A percentile compares a stretch with the other conserved stretches of the same genome.
phyloP scores from a whole-genome alignment of 2,888 invertebrate species.

The Philonicus albiceps region DNA sequence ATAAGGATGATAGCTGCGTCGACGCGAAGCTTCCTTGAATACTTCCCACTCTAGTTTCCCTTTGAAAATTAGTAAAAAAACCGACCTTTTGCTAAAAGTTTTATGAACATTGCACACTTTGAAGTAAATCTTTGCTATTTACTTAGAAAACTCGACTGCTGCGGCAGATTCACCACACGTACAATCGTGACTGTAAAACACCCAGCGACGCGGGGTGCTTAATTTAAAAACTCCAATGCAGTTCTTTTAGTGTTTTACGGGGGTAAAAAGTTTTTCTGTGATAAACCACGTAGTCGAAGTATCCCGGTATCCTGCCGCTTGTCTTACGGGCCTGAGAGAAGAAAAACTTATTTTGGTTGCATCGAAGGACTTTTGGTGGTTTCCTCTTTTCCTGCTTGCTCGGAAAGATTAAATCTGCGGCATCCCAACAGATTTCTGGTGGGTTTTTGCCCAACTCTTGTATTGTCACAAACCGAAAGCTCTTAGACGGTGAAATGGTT shows the following conservation, averaged over 20 bases:
- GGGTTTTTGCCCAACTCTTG: not conserved
- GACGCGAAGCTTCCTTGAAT: not conserved
- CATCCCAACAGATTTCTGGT: constrained; percentile 6
- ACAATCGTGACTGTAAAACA: not conserved
- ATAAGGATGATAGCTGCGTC: not conserved
- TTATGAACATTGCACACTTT: constrained; percentile 27
- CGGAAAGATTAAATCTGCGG: constrained; percentile 42
- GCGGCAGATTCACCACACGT: not conserved
- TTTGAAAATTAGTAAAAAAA: constrained; percentile 4
- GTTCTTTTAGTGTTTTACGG: constrained; percentile 31
- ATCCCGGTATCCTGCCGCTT: not conserved
- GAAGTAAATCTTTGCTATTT: constrained; percentile 31
- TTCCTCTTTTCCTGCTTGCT: constrained; percentile 3
- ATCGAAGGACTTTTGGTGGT: constrained; percentile 36
- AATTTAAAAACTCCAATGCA: constrained; percentile 40
- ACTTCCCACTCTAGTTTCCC: not conserved
- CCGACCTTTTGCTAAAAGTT: constrained; percentile 14
- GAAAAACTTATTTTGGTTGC: constrained; percentile 47
- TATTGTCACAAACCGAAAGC: not conserved
- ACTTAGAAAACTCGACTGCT: not conserved
- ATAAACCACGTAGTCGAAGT: constrained; percentile 44
- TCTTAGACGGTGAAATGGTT: constrained; percentile 25
- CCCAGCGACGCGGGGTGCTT: not conserved
- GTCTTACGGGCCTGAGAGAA: not conserved
- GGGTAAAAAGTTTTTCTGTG: constrained; percentile 12